A percentile compares a stretch with the other conserved stretches of the same genome.
Evolutionary conservation across 2,888 invertebrate species (phyloP).

Genomic region (Chloroclysta siterata): DNA sequence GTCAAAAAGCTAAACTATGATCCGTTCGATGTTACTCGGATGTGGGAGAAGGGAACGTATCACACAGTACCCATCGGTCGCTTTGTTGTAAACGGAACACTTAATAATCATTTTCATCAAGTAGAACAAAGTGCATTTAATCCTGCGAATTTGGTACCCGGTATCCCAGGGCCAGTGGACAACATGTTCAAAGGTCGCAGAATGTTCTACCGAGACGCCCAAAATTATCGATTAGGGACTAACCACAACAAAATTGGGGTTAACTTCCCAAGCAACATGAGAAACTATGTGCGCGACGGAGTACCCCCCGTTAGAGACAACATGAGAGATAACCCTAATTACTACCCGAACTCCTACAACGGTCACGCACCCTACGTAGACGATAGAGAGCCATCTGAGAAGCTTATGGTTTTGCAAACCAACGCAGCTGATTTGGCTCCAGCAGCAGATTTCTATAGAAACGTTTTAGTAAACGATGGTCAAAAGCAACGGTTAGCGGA

Average conservation of each 20-base stretch:
- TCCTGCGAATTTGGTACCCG: slow-evolving; percentile 69
- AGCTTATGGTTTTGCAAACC: slow-evolving; percentile 24
- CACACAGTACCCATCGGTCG: slow-evolving; percentile 92
- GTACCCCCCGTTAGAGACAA: slow-evolving; percentile 87
- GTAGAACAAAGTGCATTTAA: slow-evolving; percentile 61
- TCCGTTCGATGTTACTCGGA: slow-evolving; percentile 94
- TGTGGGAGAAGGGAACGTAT: slow-evolving; percentile 92
- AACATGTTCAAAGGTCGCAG: slow-evolving; percentile 58
- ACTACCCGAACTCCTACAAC: slow-evolving; percentile 96
- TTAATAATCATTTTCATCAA: slow-evolving; percentile 80
- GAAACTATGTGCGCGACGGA: slow-evolving; percentile 59
- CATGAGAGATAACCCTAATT: slow-evolving; percentile 95
- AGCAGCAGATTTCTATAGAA: slow-evolving; percentile 88
- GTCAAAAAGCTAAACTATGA: slow-evolving; percentile 90
- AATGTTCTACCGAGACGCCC: slow-evolving; percentile 61
- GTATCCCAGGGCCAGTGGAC: slow-evolving; percentile 68
- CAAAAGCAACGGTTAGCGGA: slow-evolving; percentile 38
- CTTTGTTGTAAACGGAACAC: slow-evolving; percentile 91
- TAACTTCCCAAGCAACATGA: slow-evolving; percentile 60
- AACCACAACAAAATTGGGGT: slow-evolving; percentile 64
- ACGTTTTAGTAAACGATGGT: slow-evolving; percentile 74
- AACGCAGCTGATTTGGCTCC: slow-evolving; percentile 71
- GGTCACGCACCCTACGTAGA: slow-evolving; percentile 90
- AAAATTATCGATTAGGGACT: slow-evolving; percentile 62
- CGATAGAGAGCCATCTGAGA: slow-evolving; percentile 50